A percentile compares a stretch with the other conserved stretches of the same genome.
Conservation (phyloP, 92 coral and sea anemone genomes). For the Phenganax stokvisi region DNA sequence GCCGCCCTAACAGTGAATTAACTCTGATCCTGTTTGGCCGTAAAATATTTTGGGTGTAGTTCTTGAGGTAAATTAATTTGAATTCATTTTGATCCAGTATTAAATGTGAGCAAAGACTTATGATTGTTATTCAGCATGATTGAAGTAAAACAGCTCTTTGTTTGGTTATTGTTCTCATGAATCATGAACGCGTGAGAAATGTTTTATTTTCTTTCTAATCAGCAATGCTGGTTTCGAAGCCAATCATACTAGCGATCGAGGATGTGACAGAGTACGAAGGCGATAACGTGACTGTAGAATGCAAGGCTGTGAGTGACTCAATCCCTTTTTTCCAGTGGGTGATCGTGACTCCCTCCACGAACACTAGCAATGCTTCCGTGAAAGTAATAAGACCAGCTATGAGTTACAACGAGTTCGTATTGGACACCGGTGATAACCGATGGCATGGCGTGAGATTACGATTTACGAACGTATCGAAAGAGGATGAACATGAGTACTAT, state of each 20-base stretch:
- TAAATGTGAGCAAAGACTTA: no score
- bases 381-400: constrained; percentile 15
- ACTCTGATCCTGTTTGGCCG: no score
- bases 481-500: constrained; percentile 67
- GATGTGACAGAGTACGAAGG: constrained; percentile 67
- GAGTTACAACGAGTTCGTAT: neutral
- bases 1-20: no score
- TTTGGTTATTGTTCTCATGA: neutral
- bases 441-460: constrained; percentile 74
- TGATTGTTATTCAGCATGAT: no score
- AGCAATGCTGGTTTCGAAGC: constrained; percentile 76
- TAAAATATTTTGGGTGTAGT: no score
- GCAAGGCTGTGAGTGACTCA: constrained; percentile 75
- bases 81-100: no score
- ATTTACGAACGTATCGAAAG: constrained; percentile 61
- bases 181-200: neutral
- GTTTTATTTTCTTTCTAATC: neutral
- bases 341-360: neutral
- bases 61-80: no score
- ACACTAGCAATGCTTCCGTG: neutral
- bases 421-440: neutral
- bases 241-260: constrained; percentile 53
- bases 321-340: constrained; percentile 96
- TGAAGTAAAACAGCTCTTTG: neutral
- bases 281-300: constrained; percentile 65